phyloP scores from a whole-genome alignment of 2,113 vertebrate species.

The Apteryx owenii region DNA sequence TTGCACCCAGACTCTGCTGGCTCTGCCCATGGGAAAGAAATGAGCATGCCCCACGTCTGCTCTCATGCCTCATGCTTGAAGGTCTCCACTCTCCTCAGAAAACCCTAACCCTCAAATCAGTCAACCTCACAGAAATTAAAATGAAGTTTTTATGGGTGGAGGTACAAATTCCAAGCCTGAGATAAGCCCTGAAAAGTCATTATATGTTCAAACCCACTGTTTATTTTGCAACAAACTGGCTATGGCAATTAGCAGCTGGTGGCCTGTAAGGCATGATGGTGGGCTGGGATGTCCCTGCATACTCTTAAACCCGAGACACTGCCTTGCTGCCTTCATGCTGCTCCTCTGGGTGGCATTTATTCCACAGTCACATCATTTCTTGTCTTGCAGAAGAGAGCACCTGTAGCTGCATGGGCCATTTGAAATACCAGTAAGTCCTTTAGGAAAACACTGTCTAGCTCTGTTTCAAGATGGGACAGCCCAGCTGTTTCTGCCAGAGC shows the following conservation, averaged over 20 bases:
- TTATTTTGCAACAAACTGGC: not conserved
- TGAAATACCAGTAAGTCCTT: not conserved
- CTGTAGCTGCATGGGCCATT: not conserved
- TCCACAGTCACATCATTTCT: not conserved
- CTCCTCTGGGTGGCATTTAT: not conserved
- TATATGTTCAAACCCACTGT: not conserved
- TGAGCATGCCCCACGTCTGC: rapidly evolving
- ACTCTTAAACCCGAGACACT: not conserved
- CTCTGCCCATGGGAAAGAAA: not conserved
- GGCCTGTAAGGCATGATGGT: not conserved
- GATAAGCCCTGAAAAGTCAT: not conserved
- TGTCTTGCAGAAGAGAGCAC: not conserved
- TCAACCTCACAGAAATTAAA: not conserved
- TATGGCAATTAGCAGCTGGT: not conserved
- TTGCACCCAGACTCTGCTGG: not conserved
- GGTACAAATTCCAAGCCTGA: not conserved
- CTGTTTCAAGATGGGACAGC: not conserved
- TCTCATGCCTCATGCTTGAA: not conserved
- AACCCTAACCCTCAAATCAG: not conserved
- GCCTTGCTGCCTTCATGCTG: not conserved
- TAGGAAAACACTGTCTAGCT: not conserved
- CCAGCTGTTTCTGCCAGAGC: not conserved
- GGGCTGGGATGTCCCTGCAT: not conserved
- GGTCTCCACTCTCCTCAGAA: not conserved
- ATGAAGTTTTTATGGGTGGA: not conserved